Conservation (phyloP, 2,888 invertebrate species). For the Eupsilia transversa region DNA sequence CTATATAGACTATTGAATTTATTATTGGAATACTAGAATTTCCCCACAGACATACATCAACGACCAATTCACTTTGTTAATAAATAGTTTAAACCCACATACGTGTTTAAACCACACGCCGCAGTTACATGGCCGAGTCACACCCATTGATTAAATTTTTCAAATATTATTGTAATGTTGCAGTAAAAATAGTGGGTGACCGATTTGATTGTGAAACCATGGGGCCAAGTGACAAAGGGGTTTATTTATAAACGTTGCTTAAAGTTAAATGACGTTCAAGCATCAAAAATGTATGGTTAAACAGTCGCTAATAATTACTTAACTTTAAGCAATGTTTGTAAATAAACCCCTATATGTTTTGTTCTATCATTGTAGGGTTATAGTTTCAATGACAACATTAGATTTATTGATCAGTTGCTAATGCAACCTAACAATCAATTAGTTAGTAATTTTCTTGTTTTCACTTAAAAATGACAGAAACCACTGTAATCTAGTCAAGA, state of each 20-base stretch:
- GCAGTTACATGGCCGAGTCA: slow-evolving; percentile 33
- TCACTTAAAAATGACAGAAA: neutral
- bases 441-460: neutral
- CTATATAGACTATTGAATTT: neutral
- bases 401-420: neutral
- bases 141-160: slow-evolving; percentile 42
- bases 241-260: too few relatives aligned
- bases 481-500: neutral
- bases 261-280: too few relatives aligned
- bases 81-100: slow-evolving; percentile 41
- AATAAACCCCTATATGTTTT: too few relatives aligned
- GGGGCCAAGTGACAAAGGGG: neutral
- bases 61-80: slow-evolving; percentile 23
- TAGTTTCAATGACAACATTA: neutral
- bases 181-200: neutral
- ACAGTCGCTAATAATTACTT: too few relatives aligned
- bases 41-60: slow-evolving; percentile 12
- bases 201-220: neutral
- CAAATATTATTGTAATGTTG: slow-evolving; percentile 6
- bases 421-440: neutral
- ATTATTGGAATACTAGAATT: slow-evolving; percentile 13
- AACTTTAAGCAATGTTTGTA: too few relatives aligned
- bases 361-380: rapidly evolving
- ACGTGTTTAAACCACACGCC: slow-evolving; percentile 40
- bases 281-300: too few relatives aligned